These are phyloP conservation scores for Poecilia wingei DNA, from an alignment of 2,797 vertebrate species.

Conservation along the genomic window DNA sequence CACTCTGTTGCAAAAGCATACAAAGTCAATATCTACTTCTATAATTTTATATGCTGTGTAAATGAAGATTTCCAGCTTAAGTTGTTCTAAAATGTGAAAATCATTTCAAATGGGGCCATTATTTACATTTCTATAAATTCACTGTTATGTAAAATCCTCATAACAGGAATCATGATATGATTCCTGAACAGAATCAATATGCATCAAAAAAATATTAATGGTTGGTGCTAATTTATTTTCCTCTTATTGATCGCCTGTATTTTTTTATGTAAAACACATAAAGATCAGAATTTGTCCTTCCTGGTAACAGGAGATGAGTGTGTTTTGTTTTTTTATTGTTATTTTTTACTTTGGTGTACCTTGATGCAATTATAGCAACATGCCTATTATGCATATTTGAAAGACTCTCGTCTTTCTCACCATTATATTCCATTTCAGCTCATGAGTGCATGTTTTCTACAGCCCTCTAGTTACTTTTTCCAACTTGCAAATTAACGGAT, in stretches of 20 bases:
- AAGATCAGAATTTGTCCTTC: neutral
- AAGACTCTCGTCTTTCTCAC: neutral
- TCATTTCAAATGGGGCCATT: neutral
- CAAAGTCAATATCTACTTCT: neutral
- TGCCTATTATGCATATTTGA: neutral
- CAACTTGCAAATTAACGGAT: slow-evolving; percentile 1
- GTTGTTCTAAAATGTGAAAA: neutral
- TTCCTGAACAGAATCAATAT: neutral
- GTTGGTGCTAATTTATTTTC: neutral
- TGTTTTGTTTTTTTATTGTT: too few species aligned
- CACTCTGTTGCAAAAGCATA: neutral
- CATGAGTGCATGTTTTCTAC: neutral
- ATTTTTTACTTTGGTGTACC: neutral
- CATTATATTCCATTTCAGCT: neutral
- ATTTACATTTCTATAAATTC: neutral
- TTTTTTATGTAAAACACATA: neutral
- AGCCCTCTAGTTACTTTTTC: neutral
- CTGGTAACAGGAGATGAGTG: neutral
- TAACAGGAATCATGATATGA: neutral
- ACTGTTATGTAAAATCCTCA: neutral
- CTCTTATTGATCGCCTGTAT: neutral
- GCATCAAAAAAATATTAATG: neutral
- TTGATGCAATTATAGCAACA: too few species aligned
- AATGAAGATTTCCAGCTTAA: neutral
- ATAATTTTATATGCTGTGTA: neutral